Evolutionary conservation across 1,140 invertebrate genomes (phyloP).

Genomic region (Macrocentrus cingulum): DNA sequence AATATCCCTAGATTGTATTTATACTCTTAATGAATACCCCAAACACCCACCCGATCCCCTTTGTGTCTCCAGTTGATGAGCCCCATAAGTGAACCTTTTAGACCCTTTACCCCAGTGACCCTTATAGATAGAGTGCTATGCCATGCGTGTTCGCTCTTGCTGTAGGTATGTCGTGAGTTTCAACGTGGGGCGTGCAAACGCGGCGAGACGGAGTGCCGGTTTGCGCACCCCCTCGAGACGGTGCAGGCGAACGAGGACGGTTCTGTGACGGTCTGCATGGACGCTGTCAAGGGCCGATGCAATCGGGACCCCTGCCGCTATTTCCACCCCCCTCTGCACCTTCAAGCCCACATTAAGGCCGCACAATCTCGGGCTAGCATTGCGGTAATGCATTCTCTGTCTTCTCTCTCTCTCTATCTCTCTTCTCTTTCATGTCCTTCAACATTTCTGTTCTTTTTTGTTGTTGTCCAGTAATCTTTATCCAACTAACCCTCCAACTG

Average conservation of each 20-base stretch:
- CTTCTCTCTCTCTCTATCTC: slow-evolving; percentile 44
- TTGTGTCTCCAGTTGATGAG: slow-evolving; percentile 1
- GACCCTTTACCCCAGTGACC: slow-evolving; percentile 18
- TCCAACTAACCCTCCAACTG: background rate
- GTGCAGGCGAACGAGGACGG: slow-evolving; percentile 91
- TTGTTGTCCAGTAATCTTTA: background rate
- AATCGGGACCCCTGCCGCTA: slow-evolving; percentile 94
- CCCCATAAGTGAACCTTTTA: slow-evolving; percentile 11
- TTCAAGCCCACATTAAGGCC: slow-evolving; percentile 98
- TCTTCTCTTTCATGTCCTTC: slow-evolving; percentile 22
- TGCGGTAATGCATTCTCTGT: slow-evolving; percentile 82
- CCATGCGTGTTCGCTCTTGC: slow-evolving; percentile 61
- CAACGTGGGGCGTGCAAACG: slow-evolving; percentile 96
- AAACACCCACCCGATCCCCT: background rate
- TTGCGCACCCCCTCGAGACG: slow-evolving; percentile 94
- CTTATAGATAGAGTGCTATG: slow-evolving; percentile 59
- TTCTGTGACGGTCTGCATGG: slow-evolving; percentile 98
- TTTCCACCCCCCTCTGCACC: slow-evolving; percentile 96
- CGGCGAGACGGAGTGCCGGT: slow-evolving; percentile 93
- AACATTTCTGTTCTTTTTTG: slow-evolving; percentile 1
- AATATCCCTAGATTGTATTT: background rate
- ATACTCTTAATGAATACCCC: background rate
- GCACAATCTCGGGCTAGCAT: slow-evolving; percentile 88
- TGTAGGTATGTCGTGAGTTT: slow-evolving; percentile 97
- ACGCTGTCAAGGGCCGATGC: slow-evolving; percentile 96